Percentiles rank a stretch among this genome's conserved stretches.
Conservation (phyloP, 2,888 invertebrate species). For the Callimorpha dominula region DNA sequence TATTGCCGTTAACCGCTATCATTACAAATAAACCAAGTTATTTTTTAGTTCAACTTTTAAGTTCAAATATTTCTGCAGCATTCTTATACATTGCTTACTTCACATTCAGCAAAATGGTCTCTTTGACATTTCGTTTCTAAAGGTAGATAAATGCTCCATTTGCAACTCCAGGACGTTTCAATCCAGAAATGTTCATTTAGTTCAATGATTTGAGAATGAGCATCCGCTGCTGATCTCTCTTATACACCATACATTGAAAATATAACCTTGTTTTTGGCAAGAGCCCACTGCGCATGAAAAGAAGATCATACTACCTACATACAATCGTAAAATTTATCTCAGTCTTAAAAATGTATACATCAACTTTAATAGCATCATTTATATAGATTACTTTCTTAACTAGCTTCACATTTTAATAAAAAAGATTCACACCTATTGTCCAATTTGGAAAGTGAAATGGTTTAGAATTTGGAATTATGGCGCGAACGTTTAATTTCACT, state of each 20-base stretch:
- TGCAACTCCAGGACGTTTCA: neutral
- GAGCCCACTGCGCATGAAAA: no score
- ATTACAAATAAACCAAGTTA: no score
- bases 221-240: neutral
- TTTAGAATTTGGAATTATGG: conserved; percentile 36
- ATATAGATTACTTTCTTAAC: conserved; percentile 9
- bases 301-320: neutral
- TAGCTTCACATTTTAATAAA: conserved; percentile 8
- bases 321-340: neutral
- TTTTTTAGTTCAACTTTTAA: no score
- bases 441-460: conserved; percentile 58
- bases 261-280: neutral
- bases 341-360: neutral
- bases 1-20: no score
- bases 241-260: neutral
- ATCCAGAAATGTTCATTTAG: neutral
- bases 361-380: neutral
- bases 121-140: neutral
- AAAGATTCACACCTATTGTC: conserved; percentile 50
- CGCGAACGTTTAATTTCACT: conserved; percentile 48
- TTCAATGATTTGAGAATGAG: neutral
- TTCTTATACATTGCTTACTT: no score
- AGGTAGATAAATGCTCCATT: neutral
- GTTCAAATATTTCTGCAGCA: no score
- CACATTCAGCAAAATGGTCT: no score